Conservation (phyloP, 2,797 vertebrate species). For the Poeciliopsis paucimaculata region DNA sequence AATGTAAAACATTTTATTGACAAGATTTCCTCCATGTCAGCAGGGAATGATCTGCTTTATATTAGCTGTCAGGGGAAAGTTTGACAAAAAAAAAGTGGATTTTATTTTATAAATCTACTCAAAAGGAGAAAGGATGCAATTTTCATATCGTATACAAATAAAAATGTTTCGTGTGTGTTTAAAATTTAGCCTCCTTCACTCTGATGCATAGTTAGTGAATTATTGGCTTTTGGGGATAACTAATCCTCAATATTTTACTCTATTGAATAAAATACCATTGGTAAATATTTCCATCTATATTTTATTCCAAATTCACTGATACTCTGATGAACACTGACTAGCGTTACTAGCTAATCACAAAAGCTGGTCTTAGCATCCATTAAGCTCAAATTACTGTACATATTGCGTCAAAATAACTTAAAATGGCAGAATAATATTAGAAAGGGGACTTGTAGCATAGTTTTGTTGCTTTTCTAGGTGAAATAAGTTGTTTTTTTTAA, state of each 20-base stretch:
- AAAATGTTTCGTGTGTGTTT: background rate
- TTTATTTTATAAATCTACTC: background rate
- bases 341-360: background rate
- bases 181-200: background rate
- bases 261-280: background rate
- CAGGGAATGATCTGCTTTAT: background rate
- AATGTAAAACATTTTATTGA: slow-evolving; percentile 7
- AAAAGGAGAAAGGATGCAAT: background rate
- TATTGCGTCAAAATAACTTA: background rate
- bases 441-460: background rate
- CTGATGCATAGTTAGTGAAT: background rate
- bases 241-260: background rate
- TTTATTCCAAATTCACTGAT: background rate
- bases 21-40: background rate
- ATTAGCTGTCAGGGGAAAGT: background rate
- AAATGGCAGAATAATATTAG: background rate
- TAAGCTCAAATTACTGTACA: background rate
- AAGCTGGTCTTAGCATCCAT: background rate
- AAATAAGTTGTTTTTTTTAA: background rate
- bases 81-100: background rate
- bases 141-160: background rate
- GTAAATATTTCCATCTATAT: background rate
- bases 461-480: background rate
- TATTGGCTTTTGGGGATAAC: background rate
- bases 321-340: background rate